Conservation (phyloP, 1,140 invertebrate species). For the Aphelenchoides avenae region DNA sequence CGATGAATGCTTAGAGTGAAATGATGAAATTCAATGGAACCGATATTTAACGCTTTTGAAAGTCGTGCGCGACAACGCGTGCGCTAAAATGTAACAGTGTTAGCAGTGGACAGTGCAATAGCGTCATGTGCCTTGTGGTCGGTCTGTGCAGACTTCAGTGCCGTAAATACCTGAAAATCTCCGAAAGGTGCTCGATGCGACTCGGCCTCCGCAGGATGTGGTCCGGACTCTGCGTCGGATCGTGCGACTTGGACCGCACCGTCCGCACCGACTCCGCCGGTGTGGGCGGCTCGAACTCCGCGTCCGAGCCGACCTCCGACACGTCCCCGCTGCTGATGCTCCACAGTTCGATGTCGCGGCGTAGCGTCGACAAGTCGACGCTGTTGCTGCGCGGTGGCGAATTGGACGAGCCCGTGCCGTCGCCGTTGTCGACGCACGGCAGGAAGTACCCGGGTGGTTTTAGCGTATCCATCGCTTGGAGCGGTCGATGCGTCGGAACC, state of each 20-base stretch:
- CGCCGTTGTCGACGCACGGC: neutral
- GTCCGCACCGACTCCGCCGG: constrained; percentile 47
- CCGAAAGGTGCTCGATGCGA: constrained; percentile 57
- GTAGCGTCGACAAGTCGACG: constrained; percentile 54
- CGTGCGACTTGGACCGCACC: constrained; percentile 52
- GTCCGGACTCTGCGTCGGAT: constrained; percentile 46
- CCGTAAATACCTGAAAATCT: constrained; percentile 52
- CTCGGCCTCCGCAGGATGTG: constrained; percentile 48
- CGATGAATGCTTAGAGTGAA: too few species aligned
- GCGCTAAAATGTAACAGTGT: too few species aligned
- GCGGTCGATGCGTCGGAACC: too few species aligned
- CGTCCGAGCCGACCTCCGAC: constrained; percentile 37
- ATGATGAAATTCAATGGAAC: too few species aligned
- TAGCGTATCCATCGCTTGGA: constrained; percentile 51
- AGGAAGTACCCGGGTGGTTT: constrained; percentile 41
- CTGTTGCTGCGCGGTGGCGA: constrained; percentile 54
- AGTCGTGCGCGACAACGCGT: too few species aligned
- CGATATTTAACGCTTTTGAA: too few species aligned
- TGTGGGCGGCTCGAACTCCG: constrained; percentile 42
- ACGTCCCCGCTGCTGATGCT: constrained; percentile 50
- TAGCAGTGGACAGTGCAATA: too few species aligned
- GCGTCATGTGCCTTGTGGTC: too few species aligned
- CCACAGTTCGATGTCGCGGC: constrained; percentile 56
- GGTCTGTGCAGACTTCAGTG: too few species aligned
- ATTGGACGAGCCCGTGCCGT: constrained; percentile 25